A percentile compares a stretch with the other conserved stretches of the same genome.
Conservation (phyloP, 92 coral and sea anemone species). For the Parazoanthus atlanticus region DNA sequence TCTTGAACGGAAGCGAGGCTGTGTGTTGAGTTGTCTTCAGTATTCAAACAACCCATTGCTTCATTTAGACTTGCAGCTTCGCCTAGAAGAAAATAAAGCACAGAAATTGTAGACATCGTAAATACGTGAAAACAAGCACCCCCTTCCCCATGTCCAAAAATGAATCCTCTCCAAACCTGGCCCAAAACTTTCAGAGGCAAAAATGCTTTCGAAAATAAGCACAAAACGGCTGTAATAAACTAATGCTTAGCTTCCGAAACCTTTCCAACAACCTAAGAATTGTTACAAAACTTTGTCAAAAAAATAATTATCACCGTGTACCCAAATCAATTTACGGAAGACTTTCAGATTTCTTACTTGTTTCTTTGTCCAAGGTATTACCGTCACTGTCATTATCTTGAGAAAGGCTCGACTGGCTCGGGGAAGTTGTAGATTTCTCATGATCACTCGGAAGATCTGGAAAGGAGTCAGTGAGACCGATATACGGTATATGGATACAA, state of each 20-base stretch:
- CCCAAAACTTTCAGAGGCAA: not conserved
- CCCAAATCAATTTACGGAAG: not conserved
- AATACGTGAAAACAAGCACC: not conserved
- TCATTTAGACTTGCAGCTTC: not conserved
- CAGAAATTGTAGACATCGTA: not conserved
- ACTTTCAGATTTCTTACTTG: not conserved
- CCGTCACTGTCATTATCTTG: not conserved
- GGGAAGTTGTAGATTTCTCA: not conserved
- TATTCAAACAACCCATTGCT: not conserved
- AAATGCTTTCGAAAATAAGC: too few relatives aligned
- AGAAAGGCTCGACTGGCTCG: not conserved
- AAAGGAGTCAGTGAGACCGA: not conserved
- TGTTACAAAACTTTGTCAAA: not conserved
- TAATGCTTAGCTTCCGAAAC: not conserved
- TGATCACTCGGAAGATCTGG: not conserved
- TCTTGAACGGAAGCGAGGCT: not conserved
- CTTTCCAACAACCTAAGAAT: not conserved
- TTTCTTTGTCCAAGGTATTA: not conserved
- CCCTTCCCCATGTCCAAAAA: not conserved
- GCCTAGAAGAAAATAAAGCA: not conserved
- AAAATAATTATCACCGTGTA: too few relatives aligned
- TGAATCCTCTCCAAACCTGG: not conserved
- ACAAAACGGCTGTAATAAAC: not conserved
- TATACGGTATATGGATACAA: too few relatives aligned
- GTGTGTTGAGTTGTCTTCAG: not conserved